Base-by-base conservation (phyloP, 1,140 invertebrate species). In the Trissolcus basalis region DNA sequence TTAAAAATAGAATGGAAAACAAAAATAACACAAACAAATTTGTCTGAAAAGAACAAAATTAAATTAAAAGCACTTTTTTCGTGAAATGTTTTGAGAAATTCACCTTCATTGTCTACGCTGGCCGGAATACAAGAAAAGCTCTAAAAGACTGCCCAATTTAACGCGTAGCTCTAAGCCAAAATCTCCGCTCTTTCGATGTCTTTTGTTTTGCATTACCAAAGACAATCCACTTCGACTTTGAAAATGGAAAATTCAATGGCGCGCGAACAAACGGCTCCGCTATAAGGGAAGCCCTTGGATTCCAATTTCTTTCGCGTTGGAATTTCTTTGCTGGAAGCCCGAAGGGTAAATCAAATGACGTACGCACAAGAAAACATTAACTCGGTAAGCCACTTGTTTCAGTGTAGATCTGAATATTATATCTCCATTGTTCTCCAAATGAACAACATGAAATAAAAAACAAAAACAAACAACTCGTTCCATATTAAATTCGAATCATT, bases 171-270 rank as follows among this genome's bases (percentile, higher is more conserved):
- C 71, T 70, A 58, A 67, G 43, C 55, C 56, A 15, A 77, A 77
- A 76, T 70, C 59, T 70, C 44, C 13, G 33, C 41, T 45, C 35
- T 56, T 55, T 14, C 48, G 49, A 53, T 56, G 47, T 58, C 68
- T 69, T 72, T 77, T 72, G 68, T 78, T 78, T 73, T 49, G 16
- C 35, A 59, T 61, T 68, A 71, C 59, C 59, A 16, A 78, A 78
- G 75, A 73, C 69, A 78, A 78, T 73, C 60, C 59, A 78, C 76
- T 78, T 73, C 45, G 49, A 78, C 70, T 78, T 73, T 73, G 69
- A 73, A 73, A 78, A 78, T 78, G 70, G 76, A 67, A 78, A 78
- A 78, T 78, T 78, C 76, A 78, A 73, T 73, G 69, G 65, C 33
- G 69, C 70, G 76, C 64, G 76, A 78, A 78, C 65, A 65, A 78